Evolutionary conservation across 2,797 vertebrate genomes (phyloP).

Genomic region (Sarcophilus harrisii): DNA sequence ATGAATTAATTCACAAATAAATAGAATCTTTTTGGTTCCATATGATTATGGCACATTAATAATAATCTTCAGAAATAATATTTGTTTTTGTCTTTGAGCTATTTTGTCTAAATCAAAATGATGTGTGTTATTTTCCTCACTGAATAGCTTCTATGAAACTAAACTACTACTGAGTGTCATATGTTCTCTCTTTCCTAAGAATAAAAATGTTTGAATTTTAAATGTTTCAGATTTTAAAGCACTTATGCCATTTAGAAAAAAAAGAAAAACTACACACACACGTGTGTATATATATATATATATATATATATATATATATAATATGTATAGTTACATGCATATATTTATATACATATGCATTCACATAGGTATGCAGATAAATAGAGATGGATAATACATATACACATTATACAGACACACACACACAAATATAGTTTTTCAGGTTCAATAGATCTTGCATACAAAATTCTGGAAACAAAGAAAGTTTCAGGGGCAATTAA

Average conservation of each 20-base stretch:
- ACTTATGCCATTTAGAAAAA: not conserved
- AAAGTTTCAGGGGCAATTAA: not conserved
- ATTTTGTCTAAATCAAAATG: not conserved
- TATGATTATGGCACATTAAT: not conserved
- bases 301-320: too few relatives aligned
- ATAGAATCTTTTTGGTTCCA: not conserved
- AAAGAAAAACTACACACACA: too few relatives aligned
- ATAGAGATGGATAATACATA: too few relatives aligned
- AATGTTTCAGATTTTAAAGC: not conserved
- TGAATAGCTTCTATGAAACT: not conserved
- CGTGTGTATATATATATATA: too few relatives aligned
- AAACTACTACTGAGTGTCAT: not conserved
- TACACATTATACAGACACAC: too few relatives aligned
- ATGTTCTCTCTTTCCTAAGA: not conserved
- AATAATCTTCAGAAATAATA: not conserved
- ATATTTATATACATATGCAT: too few relatives aligned
- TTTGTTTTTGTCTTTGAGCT: not conserved
- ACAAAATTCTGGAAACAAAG: not conserved
- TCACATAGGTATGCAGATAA: too few relatives aligned
- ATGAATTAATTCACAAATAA: not conserved
- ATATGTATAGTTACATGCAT: too few relatives aligned
- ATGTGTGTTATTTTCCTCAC: not conserved
- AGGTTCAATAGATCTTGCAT: not conserved
- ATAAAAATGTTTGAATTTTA: not conserved
- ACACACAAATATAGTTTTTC: not conserved